A percentile compares a stretch with the other conserved stretches of the same genome.
phyloP scores from a whole-genome alignment of 1,140 invertebrate genomes.

The Delia radicum region DNA sequence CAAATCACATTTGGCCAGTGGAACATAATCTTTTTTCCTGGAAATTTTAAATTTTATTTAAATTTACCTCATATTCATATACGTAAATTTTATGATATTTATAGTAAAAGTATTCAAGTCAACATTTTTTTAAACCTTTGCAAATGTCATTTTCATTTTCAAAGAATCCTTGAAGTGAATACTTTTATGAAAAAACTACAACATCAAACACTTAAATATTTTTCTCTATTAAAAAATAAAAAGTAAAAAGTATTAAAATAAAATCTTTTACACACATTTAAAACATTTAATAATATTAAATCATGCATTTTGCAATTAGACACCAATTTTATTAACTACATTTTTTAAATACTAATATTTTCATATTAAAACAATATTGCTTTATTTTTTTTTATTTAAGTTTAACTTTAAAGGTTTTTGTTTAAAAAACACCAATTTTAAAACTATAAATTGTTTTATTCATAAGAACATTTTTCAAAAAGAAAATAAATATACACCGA shows the following conservation, averaged over 20 bases:
- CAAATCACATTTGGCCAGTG: too few relatives aligned
- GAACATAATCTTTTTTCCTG: too few relatives aligned
- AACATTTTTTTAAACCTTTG: too few relatives aligned
- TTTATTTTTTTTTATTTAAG: background rate
- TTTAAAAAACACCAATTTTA: conserved; percentile 7
- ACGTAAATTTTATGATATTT: too few relatives aligned
- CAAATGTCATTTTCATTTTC: too few relatives aligned
- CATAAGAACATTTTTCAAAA: too few relatives aligned
- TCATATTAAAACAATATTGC: background rate
- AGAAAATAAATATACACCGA: too few relatives aligned
- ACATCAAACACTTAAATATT: background rate
- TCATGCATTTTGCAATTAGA: background rate
- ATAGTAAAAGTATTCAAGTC: too few relatives aligned
- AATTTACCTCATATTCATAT: too few relatives aligned
- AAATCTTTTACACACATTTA: too few relatives aligned
- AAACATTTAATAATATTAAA: background rate
- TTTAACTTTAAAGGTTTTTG: background rate
- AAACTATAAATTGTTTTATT: background rate
- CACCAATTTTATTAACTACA: background rate
- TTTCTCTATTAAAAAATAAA: background rate
- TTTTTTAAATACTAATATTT: background rate
- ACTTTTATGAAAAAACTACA: background rate
- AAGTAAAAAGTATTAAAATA: background rate
- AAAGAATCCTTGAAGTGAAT: too few relatives aligned
- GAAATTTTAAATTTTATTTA: too few relatives aligned